Evolutionary conservation across 2,113 vertebrate genomes (phyloP).

Genomic region (Piaya cayana): DNA sequence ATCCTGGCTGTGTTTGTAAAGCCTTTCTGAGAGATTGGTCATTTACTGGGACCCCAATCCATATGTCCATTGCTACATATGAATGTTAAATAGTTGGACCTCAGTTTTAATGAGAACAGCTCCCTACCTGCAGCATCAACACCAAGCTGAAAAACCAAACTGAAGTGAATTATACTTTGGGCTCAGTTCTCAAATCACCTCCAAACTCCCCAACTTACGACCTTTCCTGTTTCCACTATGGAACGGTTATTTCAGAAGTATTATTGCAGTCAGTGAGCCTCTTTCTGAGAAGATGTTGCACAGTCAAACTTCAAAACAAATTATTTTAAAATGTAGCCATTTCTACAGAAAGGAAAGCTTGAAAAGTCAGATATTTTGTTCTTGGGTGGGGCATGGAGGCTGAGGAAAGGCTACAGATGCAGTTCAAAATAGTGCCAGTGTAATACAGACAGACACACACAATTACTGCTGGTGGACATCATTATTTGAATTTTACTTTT

Average conservation of each 20-base stretch:
- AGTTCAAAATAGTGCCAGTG: neutral
- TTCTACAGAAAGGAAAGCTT: neutral
- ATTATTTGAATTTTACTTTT: neutral
- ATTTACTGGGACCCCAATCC: neutral
- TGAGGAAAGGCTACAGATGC: neutral
- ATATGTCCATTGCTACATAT: accelerated
- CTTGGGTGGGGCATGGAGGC: neutral
- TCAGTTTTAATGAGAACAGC: neutral
- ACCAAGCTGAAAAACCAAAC: neutral
- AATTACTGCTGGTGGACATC: neutral
- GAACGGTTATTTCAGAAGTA: neutral
- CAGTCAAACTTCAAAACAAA: neutral
- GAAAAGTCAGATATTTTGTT: neutral
- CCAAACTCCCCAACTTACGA: neutral
- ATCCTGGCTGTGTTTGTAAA: neutral
- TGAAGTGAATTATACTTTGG: neutral
- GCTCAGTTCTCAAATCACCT: neutral
- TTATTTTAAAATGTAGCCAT: neutral
- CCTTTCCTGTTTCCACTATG: neutral
- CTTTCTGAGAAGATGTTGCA: neutral
- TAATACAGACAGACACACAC: accelerated
- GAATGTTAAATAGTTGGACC: neutral
- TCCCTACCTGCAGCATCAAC: neutral
- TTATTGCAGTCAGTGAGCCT: neutral
- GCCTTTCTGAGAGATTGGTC: neutral